Base-by-base conservation (phyloP, 2,113 vertebrate genomes). In the Seriola quinqueradiata region DNA sequence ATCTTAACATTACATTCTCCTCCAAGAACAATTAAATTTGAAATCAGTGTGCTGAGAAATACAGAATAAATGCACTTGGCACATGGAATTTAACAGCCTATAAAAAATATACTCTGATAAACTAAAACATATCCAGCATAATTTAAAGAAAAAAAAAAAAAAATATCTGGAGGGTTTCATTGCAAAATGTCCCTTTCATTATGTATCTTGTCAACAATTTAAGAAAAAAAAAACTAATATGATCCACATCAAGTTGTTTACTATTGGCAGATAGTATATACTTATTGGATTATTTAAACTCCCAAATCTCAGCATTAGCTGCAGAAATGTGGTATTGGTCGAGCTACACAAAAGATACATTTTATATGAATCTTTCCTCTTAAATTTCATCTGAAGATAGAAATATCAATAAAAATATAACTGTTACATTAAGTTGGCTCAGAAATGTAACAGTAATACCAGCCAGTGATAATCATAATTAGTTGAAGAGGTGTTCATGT, bases 91-190 rank as follows among this genome's bases (percentile, higher is more conserved):
- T 36, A 71, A 81, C 17, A 73, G 61, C 6, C 38, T 58, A 46
- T 73, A 86, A 86, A 1, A 73, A 68, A 48, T 55, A 73, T 23
- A 48, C 25, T 42, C 21, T 57, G 21, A 48, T 28, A n/a, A 58
- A 55, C 1, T 23, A 77, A 73, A 76, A 75, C 7, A 28, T 28
- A 67, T 21, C 46, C 44, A 40, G 23, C 34, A 19, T 55, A 17
- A 17, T 59, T 11, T 8, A 19, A 50, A 19, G 19, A 8, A 25
- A 25, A 25, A 25, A 25, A 61, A 28, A 52, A 14, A 44, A 3
- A 32, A 34, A 54, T 28, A 65, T 54, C 10, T n/a, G 3, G 25
- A 25, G 19, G 8, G 13, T 54, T 55, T 36, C n/a, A 42, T 17
- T 10, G 14, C 12, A 76, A 38, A 40, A 40, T 40, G 40, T 40